Percentiles rank a stretch among this genome's conserved stretches.
Conservation (phyloP, 2,888 invertebrate species). For the Acronicta leporina region DNA sequence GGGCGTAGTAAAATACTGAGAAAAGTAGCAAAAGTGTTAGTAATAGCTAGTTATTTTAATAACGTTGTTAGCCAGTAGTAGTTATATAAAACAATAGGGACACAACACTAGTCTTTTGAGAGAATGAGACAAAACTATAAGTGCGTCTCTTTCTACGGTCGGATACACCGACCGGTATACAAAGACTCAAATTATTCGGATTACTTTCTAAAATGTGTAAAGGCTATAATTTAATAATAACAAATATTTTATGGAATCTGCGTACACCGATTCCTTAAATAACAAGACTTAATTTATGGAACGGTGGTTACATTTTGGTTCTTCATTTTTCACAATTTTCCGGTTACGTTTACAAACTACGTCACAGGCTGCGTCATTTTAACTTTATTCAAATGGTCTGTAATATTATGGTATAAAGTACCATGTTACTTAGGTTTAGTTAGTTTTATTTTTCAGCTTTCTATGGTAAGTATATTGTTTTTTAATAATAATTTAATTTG, state of each 20-base stretch:
- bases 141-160: conserved; percentile 22
- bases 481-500: too few species aligned
- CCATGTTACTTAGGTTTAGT: too few species aligned
- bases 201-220: conserved; percentile 7
- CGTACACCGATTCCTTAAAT: background rate
- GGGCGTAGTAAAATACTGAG: too few species aligned
- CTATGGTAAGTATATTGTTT: too few species aligned
- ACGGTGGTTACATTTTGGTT: background rate
- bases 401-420: too few species aligned
- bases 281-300: background rate
- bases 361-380: conserved; percentile 25
- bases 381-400: background rate
- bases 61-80: background rate
- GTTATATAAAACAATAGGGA: background rate
- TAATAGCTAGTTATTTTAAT: background rate
- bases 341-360: conserved; percentile 1
- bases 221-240: background rate
- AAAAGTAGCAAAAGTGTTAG: too few species aligned
- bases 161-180: conserved; percentile 38
- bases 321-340: background rate
- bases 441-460: too few species aligned
- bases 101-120: conserved; percentile 37
- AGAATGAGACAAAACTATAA: conserved; percentile 27
- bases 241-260: too few species aligned
- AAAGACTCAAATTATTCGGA: background rate